These are phyloP conservation scores for Cynaeus angustus DNA, from an alignment of 2,888 invertebrate species.

Conservation along the genomic window DNA sequence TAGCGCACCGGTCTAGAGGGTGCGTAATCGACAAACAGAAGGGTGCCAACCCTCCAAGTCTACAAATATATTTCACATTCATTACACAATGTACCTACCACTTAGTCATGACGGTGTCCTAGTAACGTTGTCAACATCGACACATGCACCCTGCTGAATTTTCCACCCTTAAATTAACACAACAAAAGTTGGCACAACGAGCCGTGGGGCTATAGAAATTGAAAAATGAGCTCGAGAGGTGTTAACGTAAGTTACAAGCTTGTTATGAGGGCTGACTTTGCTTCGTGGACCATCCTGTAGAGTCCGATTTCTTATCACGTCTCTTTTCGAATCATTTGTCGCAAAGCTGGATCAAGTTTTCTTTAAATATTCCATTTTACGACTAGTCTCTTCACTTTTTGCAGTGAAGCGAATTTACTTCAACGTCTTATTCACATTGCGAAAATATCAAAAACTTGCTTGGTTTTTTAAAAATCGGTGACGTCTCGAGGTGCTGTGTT, in stretches of 20 bases:
- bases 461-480: not conserved
- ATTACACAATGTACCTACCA: conserved; percentile 64
- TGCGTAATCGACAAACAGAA: conserved; percentile 43
- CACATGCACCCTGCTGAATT: conserved; percentile 44
- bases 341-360: not conserved
- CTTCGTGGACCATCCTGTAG: not conserved
- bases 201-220: conserved; percentile 7
- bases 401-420: not conserved
- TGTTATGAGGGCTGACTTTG: conserved; percentile 1
- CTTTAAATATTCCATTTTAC: conserved; percentile 3
- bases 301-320: not conserved
- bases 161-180: conserved; percentile 25
- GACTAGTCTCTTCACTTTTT: not conserved
- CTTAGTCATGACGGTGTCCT: conserved; percentile 58
- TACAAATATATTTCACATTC: conserved; percentile 63
- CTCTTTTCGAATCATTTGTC: conserved; percentile 1
- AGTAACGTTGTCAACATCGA: conserved; percentile 55
- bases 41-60: conserved; percentile 55
- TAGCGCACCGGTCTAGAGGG: conserved; percentile 21
- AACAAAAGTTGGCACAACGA: conserved; percentile 35
- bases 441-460: not conserved
- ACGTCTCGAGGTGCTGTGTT: not conserved
- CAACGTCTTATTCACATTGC: not conserved
- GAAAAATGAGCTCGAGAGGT: conserved; percentile 29
- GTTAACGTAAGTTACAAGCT: conserved; percentile 10